Base-by-base conservation (phyloP, 2,113 vertebrate genomes). In the Seriola rivoliana region DNA sequence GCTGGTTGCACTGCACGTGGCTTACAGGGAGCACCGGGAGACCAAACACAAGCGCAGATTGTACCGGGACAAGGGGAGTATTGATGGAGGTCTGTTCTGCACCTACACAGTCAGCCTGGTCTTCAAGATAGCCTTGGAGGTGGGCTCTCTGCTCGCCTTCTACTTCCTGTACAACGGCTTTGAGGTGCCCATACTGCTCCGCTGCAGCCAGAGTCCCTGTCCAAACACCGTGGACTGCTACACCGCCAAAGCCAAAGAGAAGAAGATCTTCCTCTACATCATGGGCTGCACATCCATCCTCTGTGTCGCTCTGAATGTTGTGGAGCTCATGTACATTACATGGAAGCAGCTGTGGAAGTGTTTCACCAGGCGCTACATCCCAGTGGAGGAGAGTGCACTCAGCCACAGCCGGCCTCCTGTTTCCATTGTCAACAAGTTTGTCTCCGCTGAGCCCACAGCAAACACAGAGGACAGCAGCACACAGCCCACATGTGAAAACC, bases 121-220 rank as follows among this genome's bases (percentile, higher is more conserved):
- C 71, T 95, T 96, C 84, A 98, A 97, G 93, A 95, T 85, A 0
- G 68, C 75, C 48, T 94, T 97, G 60, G 97, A 99, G 91, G 89
- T 96, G 65, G 94, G 91, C 59, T 97, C 95, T 48, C 93, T 98
- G 60, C 70, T 95, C 23, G 92, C 96, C 5, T 97, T 99, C 91
- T 95, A 97, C 84, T 96, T 95, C 32, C 34, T 98, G 16, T 97
- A 96, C 71, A 88, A 92, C 0, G 97, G 97, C 72, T 98, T 98
- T 23, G 40, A 88, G 5, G 93, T 97, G 17, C 96, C 97, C 8
- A 84, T 9, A 1, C 81, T 97, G 50, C 78, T 97, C 40, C 96
- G 92, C 79, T 97, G 97, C 80, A 91, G 90, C 32, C 12, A 95
- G 78, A 93, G 84, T 14, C 97, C 97, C 14, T 99, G 97, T 44